Conservation (phyloP, 2,888 invertebrate species). For the Lomographa bimaculata region DNA sequence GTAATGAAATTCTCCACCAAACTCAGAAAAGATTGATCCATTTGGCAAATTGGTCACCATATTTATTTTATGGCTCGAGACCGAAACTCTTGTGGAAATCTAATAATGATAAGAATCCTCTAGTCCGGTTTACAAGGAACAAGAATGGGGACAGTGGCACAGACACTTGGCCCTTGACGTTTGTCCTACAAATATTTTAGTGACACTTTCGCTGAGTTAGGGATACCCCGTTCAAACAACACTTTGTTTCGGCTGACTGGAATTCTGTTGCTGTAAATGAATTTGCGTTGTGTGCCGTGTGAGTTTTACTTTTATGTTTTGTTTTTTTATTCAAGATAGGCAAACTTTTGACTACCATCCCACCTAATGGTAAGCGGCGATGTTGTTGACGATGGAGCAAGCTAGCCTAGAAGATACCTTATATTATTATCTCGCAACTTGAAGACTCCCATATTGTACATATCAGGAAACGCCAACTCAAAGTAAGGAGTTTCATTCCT, state of each 20-base stretch:
- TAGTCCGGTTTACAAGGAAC: slow-evolving; percentile 31
- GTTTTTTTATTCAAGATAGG: too few relatives aligned
- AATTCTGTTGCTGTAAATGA: slow-evolving; percentile 9
- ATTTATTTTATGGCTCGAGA: slow-evolving; percentile 24
- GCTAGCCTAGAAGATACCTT: too few relatives aligned
- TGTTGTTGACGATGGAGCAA: too few relatives aligned
- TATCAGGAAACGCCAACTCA: too few relatives aligned
- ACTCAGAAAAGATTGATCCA: slow-evolving; percentile 7
- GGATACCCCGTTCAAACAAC: slow-evolving; percentile 21
- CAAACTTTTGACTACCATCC: too few relatives aligned
- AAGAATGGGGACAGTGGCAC: slow-evolving; percentile 40
- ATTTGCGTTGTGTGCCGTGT: slow-evolving; percentile 5
- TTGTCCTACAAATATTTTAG: slow-evolving; percentile 56
- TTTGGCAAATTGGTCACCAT: slow-evolving; percentile 21
- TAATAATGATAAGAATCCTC: slow-evolving; percentile 30
- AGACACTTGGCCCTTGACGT: slow-evolving; percentile 47
- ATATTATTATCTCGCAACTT: slow-evolving; percentile 2
- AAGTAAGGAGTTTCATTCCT: too few relatives aligned
- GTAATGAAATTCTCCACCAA: slow-evolving; percentile 35
- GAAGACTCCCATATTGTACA: too few relatives aligned
- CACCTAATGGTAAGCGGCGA: too few relatives aligned
- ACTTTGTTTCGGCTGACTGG: slow-evolving; percentile 16
- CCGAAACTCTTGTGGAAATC: slow-evolving; percentile 24
- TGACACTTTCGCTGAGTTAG: slow-evolving; percentile 37
- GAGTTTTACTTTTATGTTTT: neutral